phyloP scores from a whole-genome alignment of 2,113 vertebrate species.

The Peromyscus maniculatus region DNA sequence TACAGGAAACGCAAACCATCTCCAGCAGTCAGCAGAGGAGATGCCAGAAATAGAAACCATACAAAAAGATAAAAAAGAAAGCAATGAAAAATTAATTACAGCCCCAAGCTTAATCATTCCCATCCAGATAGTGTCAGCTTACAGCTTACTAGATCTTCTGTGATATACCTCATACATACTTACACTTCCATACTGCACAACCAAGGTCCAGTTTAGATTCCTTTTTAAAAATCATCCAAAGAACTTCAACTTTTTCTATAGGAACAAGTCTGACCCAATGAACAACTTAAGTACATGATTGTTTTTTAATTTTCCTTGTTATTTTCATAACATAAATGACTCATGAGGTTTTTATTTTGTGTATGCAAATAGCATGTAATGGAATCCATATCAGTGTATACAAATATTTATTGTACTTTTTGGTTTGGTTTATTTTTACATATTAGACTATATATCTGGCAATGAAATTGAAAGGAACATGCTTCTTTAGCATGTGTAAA shows the following conservation, averaged over 20 bases:
- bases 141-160: background rate
- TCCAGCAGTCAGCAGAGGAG: slow-evolving; percentile 13
- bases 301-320: slow-evolving; percentile 48
- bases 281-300: slow-evolving; percentile 45
- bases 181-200: slow-evolving; percentile 56
- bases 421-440: slow-evolving; percentile 27
- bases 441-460: background rate
- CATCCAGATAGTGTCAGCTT: slow-evolving; percentile 8
- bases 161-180: slow-evolving; percentile 32
- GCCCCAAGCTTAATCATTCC: slow-evolving; percentile 24
- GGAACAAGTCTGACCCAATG: slow-evolving; percentile 43
- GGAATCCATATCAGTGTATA: background rate
- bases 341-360: background rate
- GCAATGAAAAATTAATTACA: slow-evolving; percentile 67
- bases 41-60: slow-evolving; percentile 52
- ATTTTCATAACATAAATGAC: slow-evolving; percentile 18
- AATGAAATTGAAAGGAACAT: background rate
- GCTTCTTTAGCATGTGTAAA: background rate
- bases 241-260: slow-evolving; percentile 41
- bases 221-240: slow-evolving; percentile 40
- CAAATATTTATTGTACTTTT: background rate
- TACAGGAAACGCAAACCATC: slow-evolving; percentile 49
- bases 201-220: slow-evolving; percentile 18
- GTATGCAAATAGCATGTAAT: background rate
- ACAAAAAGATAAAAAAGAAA: slow-evolving; percentile 61